Evolutionary conservation across 1,140 invertebrate species (phyloP).

Genomic region (Drosophila sechellia): DNA sequence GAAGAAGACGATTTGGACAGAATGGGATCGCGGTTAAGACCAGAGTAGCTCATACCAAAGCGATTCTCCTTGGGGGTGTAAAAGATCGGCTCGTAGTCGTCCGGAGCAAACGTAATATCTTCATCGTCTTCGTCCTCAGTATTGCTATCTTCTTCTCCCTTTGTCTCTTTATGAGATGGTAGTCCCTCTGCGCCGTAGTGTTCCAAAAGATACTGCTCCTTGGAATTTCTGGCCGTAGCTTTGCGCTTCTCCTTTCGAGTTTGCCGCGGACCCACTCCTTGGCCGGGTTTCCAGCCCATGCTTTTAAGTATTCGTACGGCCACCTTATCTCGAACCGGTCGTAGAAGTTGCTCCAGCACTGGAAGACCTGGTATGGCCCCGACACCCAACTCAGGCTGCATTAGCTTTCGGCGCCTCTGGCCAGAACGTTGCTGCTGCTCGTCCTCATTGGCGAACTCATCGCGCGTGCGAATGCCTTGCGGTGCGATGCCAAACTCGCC

Average conservation of each 20-base stretch:
- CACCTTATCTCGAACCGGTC: conserved; percentile 93
- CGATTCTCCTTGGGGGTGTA: conserved; percentile 91
- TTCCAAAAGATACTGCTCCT: conserved; percentile 72
- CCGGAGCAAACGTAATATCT: conserved; percentile 92
- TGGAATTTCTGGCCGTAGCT: conserved; percentile 60
- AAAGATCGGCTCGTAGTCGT: conserved; percentile 91
- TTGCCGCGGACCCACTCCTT: conserved; percentile 93
- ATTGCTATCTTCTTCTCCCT: background rate
- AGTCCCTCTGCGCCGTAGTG: conserved; percentile 72
- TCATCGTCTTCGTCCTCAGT: conserved; percentile 86
- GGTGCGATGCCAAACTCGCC: conserved; percentile 98
- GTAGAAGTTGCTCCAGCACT: conserved; percentile 91
- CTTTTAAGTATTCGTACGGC: conserved; percentile 93
- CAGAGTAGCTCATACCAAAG: conserved; percentile 96
- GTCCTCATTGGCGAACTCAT: conserved; percentile 87
- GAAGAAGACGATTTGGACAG: conserved; percentile 49
- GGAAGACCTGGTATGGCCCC: conserved; percentile 92
- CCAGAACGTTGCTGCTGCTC: conserved; percentile 85
- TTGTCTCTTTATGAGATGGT: conserved; percentile 7
- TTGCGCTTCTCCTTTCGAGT: conserved; percentile 85
- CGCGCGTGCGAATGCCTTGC: conserved; percentile 90
- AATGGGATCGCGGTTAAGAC: conserved; percentile 88
- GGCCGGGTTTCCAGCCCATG: conserved; percentile 96
- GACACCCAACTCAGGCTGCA: conserved; percentile 83
- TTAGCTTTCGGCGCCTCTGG: conserved; percentile 83